phyloP scores from a whole-genome alignment of 2,113 vertebrate species.

The Cariama cristata region DNA sequence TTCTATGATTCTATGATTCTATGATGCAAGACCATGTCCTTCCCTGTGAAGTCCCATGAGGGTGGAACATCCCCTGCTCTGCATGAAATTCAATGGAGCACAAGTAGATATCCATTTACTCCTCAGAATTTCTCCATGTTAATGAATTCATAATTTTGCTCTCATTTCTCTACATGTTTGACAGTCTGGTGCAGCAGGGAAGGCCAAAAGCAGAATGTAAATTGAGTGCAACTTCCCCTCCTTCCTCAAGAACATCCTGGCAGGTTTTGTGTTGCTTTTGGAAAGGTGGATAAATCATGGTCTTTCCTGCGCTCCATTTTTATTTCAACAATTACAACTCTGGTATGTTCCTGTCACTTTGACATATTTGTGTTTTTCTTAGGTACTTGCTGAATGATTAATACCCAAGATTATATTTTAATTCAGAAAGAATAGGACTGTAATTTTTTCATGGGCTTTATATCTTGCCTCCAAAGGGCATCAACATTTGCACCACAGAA shows the following conservation, averaged over 20 bases:
- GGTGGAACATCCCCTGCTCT: neutral
- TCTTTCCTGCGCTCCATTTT: conserved; percentile 3
- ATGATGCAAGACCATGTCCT: neutral
- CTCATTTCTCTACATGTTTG: neutral
- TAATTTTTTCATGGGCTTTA: conserved; percentile 8
- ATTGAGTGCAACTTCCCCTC: neutral
- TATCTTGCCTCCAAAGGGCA: neutral
- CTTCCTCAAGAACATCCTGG: neutral
- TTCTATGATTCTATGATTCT: no score
- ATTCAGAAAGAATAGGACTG: neutral
- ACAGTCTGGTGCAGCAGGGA: neutral
- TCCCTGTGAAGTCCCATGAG: neutral
- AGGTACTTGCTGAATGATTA: conserved; percentile 54
- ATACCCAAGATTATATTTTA: conserved; percentile 27
- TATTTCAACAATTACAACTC: conserved; percentile 9
- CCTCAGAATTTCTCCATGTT: neutral
- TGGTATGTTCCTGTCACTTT: conserved; percentile 51
- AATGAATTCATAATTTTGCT: neutral
- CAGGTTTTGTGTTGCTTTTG: conserved; percentile 64
- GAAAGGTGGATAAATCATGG: neutral
- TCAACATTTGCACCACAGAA: neutral
- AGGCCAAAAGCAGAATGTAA: neutral
- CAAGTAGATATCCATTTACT: neutral
- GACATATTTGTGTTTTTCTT: conserved; percentile 31
- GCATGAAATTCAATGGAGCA: neutral